Base-by-base conservation (phyloP, 2,797 vertebrate species). In the Pipistrellus pygmaeus region DNA sequence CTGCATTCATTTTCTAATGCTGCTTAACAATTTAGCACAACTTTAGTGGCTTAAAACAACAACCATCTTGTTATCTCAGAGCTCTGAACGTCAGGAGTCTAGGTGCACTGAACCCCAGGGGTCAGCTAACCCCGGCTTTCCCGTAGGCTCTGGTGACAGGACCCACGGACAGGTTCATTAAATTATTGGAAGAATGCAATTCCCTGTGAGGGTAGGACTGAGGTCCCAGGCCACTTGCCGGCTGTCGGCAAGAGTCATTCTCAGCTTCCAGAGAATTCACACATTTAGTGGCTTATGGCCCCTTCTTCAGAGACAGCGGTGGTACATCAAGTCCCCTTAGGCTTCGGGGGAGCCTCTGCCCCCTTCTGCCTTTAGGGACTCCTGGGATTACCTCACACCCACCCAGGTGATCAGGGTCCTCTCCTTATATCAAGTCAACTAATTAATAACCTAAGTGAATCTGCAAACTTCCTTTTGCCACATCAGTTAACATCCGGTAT, bases 1-100 rank as follows among this genome's bases (percentile, higher is more conserved):
- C 71, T 38, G 10, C n/a, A 27, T 72, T 83, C 17, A 38, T 86
- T 94, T 94, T 48, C 88, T 51, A 51, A 82, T 72, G 69, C 41
- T 66, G 46, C 23, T 21, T 62, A 82, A 32, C 66, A 72, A n/a
- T 14, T 53, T 53, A 60, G 32, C 27, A 84, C 38, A 69, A 66
- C 9, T 32, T 51, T 8, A 57, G n/a, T 41, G 38, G 46, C n/a
- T 35, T 60, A 80, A 66, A 68, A 60, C 30, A 88, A 27, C 11
- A n/a, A 20, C 8, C 35, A 46, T 17, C 30, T 32, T 32, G 69
- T 83, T 64, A 88, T 62, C 51, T 60, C 62, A 38, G 44, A 71
- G 35, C 21, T 83, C 18, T 78, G 64, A 41, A 66, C 7, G 3
- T 41, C n/a, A 48, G 9, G n/a, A 13, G 35, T 90, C 9, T 18